A percentile compares a stretch with the other conserved stretches of the same genome.
Evolutionary conservation across 2,888 invertebrate species (phyloP).

Genomic region (Orchesellides sinensis): DNA sequence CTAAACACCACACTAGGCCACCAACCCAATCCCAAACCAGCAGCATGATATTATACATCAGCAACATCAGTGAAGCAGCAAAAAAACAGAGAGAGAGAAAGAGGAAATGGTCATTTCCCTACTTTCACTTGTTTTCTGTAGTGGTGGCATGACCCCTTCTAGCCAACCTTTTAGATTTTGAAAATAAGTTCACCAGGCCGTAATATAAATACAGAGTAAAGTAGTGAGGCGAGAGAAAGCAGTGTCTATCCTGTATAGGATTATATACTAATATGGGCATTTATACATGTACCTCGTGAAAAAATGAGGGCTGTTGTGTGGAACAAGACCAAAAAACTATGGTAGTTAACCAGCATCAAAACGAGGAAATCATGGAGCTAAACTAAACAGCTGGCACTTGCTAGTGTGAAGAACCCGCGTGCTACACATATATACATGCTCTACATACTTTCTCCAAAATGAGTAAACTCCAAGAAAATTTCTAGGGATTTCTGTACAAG

Average conservation of each 20-base stretch:
- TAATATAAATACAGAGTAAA: neutral
- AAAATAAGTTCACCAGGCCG: neutral
- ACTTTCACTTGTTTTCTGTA: constrained; percentile 1
- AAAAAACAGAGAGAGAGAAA: neutral
- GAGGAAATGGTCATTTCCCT: constrained; percentile 30
- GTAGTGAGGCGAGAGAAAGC: constrained; percentile 31
- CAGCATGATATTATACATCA: neutral
- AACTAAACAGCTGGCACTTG: constrained; percentile 39
- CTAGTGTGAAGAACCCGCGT: constrained; percentile 31
- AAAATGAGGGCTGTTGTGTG: neutral
- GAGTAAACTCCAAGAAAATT: neutral
- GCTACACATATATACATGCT: neutral
- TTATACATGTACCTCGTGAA: too few relatives aligned
- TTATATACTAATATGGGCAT: neutral
- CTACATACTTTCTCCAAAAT: neutral
- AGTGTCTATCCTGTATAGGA: too few relatives aligned
- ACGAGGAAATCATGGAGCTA: constrained; percentile 36
- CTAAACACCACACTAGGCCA: too few relatives aligned
- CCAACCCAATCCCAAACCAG: too few relatives aligned
- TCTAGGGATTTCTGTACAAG: neutral
- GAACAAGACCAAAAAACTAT: neutral
- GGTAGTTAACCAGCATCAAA: constrained; percentile 35
- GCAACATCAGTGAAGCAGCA: neutral
- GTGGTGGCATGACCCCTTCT: neutral
- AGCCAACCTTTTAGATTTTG: constrained; percentile 7